Conservation (phyloP, 2,888 invertebrate genomes). For the Lasioglossum figueresi region DNA sequence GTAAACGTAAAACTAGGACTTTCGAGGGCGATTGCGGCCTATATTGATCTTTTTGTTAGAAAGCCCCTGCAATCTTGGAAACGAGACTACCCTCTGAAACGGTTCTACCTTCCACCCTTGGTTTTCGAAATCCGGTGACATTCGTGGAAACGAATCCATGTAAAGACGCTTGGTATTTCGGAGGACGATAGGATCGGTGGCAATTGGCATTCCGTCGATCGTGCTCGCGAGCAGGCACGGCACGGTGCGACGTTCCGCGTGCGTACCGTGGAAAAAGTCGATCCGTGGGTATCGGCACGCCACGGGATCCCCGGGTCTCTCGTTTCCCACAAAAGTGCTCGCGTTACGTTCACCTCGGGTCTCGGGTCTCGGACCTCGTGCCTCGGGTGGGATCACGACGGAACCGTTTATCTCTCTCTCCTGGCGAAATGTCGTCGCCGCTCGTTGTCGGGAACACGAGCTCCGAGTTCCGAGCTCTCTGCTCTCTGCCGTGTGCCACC, state of each 20-base stretch:
- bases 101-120: no score
- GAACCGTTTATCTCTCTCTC: slow-evolving; percentile 40
- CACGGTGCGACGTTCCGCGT: not conserved
- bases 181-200: not conserved
- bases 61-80: no score
- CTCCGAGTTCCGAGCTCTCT: not conserved
- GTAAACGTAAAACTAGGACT: no score
- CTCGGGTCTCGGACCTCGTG: not conserved
- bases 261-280: not conserved
- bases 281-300: not conserved
- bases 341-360: slow-evolving; percentile 18
- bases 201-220: not conserved
- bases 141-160: not conserved
- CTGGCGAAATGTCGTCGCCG: slow-evolving; percentile 47
- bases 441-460: not conserved
- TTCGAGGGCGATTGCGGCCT: no score
- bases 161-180: not conserved
- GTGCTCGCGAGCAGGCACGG: not conserved
- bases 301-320: slow-evolving; percentile 25
- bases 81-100: no score
- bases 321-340: slow-evolving; percentile 44
- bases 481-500: not conserved
- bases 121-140: not conserved
- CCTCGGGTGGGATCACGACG: slow-evolving; percentile 38
- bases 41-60: no score